Percentiles rank a stretch among this genome's conserved stretches.
Evolutionary conservation across 2,797 vertebrate species (phyloP).

Genomic region (Malacoraja senta): DNA sequence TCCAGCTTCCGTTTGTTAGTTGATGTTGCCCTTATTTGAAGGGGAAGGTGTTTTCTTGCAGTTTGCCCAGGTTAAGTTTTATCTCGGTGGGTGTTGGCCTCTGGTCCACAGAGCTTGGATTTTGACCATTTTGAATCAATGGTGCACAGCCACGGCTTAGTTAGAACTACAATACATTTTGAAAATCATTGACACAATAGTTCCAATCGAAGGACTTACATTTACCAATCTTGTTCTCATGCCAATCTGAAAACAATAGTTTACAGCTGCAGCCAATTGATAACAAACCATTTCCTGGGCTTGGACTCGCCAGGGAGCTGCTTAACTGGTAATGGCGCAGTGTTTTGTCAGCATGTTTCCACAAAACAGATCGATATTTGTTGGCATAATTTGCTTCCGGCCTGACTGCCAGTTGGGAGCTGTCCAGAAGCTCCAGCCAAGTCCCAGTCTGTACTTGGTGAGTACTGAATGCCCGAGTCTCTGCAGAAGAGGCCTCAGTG

Average conservation of each 20-base stretch:
- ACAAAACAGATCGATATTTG: constrained; percentile 20
- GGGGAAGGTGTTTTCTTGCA: not conserved
- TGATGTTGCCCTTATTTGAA: not conserved
- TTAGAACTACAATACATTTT: not conserved
- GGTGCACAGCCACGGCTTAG: not conserved
- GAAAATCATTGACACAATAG: too few species aligned
- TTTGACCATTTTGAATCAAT: not conserved
- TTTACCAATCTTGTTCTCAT: not conserved
- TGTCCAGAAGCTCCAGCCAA: not conserved
- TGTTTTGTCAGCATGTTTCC: not conserved
- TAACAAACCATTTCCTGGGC: not conserved
- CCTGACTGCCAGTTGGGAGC: not conserved
- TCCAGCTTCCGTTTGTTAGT: not conserved
- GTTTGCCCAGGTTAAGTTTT: not conserved
- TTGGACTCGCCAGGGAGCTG: not conserved
- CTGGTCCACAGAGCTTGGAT: not conserved
- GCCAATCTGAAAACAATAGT: not conserved
- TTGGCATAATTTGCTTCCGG: not conserved
- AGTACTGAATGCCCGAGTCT: not conserved
- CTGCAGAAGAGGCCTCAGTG: not conserved
- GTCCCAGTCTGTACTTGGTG: not conserved
- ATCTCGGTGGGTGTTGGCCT: not conserved
- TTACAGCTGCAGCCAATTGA: not conserved
- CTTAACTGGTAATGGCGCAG: too few species aligned
- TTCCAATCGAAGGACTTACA: not conserved